A percentile compares a stretch with the other conserved stretches of the same genome.
Conservation (phyloP, 2,113 vertebrate species). For the Halichoerus grypus region DNA sequence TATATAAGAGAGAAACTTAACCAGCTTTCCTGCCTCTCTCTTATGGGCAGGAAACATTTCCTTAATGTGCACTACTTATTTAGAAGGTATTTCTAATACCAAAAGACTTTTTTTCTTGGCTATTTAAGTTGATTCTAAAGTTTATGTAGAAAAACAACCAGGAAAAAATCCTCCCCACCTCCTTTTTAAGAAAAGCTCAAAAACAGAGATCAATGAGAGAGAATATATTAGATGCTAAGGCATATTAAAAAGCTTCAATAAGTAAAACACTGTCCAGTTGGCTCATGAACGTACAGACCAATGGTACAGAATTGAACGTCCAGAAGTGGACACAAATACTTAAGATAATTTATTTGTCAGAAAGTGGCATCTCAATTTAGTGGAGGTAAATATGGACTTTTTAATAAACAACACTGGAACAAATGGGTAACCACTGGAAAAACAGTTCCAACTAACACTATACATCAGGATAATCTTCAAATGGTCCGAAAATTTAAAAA, state of each 20-base stretch:
- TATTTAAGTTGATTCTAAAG: conserved; percentile 22
- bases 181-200: not conserved
- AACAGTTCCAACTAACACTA: conserved; percentile 15
- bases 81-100: not conserved
- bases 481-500: conserved; percentile 39
- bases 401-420: conserved; percentile 23
- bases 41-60: not conserved
- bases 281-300: conserved; percentile 7
- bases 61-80: not conserved
- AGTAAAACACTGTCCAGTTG: not conserved
- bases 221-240: not conserved
- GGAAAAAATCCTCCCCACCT: not conserved
- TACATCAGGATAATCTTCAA: not conserved
- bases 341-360: not conserved
- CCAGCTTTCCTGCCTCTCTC: not conserved
- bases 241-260: not conserved
- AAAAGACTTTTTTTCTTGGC: conserved; percentile 40
- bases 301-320: not conserved
- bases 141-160: not conserved
- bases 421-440: conserved; percentile 23
- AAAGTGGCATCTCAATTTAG: not conserved
- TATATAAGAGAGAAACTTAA: not conserved
- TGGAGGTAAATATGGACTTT: not conserved
- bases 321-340: conserved; percentile 8
- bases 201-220: not conserved